Evolutionary conservation across 2,113 vertebrate genomes (phyloP), one percentile per base, ranked within the genome.

Genomic region (Nothobranchius furzeri): DNA sequence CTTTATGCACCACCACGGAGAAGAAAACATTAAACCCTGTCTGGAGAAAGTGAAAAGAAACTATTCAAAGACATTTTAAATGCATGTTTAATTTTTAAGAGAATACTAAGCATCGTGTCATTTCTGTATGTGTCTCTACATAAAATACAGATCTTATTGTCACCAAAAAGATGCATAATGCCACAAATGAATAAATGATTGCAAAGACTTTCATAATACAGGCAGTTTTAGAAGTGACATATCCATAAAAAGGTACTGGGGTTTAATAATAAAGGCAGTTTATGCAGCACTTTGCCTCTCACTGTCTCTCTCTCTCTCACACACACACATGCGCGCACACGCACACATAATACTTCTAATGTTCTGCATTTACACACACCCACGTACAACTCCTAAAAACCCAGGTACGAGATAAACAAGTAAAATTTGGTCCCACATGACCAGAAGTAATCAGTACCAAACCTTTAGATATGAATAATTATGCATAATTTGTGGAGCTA

Each of bases 371-470:
- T 12, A 37, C 59, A 52, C 43, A 46, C 30, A 49, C 2, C 25
- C 13, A 53, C 17, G 54, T 48, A 48, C 8, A 58, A 56, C 13
- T 30, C 30, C 4, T 30, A 30, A 46, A 73, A 49, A 74, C 50
- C 78, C 9, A 40, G 4, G 2, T 30, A 30, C 3, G 30, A 30
- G 30, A 30, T 30, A 30, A 68, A 65, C 46, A 9, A 4, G 48
- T 51, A 24, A 10, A 9, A 52, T 73, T 81, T 87, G 85, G 86
- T 88, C 87, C 81, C 48, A 59, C 46, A 42, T 13, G 79, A 79
- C 49, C 65, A 82, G 50, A 73, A 78, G 14, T 67, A 66, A 73
- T 17, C 40, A 47, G 62, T 70, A 75, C 73, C 80, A 58, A 64
- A 58, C 6, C 2, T 52, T 12, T 45, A 42, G 3, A 6, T 55